Evolutionary conservation across 2,888 invertebrate genomes (phyloP).

Genomic region (Argyra leucocephala): DNA sequence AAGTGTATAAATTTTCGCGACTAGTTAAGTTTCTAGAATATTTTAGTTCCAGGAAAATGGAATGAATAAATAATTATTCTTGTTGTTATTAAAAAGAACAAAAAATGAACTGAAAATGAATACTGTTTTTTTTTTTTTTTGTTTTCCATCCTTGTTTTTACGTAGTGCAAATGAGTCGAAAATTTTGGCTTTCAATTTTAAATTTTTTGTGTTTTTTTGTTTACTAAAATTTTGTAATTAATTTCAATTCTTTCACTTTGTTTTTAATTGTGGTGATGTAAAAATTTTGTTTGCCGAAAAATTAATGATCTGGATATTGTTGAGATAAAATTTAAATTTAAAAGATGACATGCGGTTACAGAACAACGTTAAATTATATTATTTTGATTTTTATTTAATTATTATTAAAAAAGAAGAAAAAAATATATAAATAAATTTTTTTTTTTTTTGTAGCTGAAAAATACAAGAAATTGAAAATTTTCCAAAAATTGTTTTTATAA

Average conservation of each 20-base stretch:
- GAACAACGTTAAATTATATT: neutral
- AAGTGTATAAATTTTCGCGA: neutral
- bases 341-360: neutral
- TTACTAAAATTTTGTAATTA: neutral
- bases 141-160: neutral
- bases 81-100: too few relatives aligned
- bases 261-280: neutral
- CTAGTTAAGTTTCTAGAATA: neutral
- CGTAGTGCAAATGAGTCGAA: neutral
- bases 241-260: neutral
- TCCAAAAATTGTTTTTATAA: neutral
- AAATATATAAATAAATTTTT: neutral
- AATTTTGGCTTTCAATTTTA: too few relatives aligned
- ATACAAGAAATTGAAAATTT: neutral
- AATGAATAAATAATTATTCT: neutral
- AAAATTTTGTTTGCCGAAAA: neutral
- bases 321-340: neutral
- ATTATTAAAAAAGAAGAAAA: neutral
- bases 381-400: neutral
- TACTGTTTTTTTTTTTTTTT: neutral
- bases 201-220: too few relatives aligned
- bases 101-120: too few relatives aligned
- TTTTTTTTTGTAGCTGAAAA: neutral
- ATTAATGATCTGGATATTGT: constrained; percentile 4
- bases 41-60: neutral